Evolutionary conservation across 1,140 invertebrate genomes (phyloP), one percentile per base, ranked within the genome.

Genomic region (Drosophila obscura): DNA sequence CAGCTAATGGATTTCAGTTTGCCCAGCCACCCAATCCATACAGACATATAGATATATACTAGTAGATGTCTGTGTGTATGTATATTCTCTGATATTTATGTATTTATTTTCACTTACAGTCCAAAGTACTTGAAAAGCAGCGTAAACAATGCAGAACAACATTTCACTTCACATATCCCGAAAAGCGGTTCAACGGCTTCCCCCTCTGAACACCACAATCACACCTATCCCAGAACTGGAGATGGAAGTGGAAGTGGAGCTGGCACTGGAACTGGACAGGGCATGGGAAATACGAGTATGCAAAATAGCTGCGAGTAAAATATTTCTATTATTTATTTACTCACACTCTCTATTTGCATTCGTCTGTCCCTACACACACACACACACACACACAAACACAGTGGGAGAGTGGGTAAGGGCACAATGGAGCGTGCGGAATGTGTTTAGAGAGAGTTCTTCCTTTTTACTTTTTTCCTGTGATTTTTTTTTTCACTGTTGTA

Each of bases 291-390:
- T 78, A 11, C 31, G 31, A 39, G 35, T 39, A 85, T 85, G 81
- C 65, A 81, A 85, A 85, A 81, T 81, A 85, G 68, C 82, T 84
- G 77, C 74, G 73, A 74, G 51, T 35, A 62, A 84, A 85, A 87
- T 85, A 81, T 85, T 85, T 87, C 55, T 81, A 87, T 81, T 85
- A 85, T 85, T 85, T 85, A 87, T 85, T 85, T 87, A 81, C 77
- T 87, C 77, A 52, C 77, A 74, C 74, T 46, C 53, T n/a, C 62
- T 52, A 66, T 75, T 75, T 74, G 71, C 72, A 75, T 75, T 75
- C 73, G 61, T 44, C 49, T 66, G 60, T 73, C 49, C 59, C 35
- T 16, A 4, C 26, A 19, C 26, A 26, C 44, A 45, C 16, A 55
- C 39, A 35, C 26, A 26, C 65, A 59, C 50, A 26, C 55, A 52